Conservation (phyloP, 2,113 vertebrate genomes). For the Crotalus viridis region DNA sequence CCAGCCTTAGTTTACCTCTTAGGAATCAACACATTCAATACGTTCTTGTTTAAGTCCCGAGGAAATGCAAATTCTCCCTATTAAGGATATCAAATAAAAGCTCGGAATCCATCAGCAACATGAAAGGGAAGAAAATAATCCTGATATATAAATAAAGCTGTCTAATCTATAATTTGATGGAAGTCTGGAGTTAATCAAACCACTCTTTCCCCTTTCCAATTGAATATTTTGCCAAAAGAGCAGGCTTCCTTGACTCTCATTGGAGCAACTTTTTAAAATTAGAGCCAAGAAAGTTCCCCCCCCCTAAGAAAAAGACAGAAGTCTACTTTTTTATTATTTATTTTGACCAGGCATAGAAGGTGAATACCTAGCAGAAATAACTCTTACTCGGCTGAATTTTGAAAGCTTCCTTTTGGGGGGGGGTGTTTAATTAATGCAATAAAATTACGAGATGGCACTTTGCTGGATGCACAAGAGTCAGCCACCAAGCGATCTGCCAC, state of each 20-base stretch:
- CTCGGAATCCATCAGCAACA: background rate
- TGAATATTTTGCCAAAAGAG: background rate
- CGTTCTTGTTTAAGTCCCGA: slow-evolving; percentile 17
- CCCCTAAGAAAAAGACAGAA: background rate
- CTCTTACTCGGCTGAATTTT: background rate
- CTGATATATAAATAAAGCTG: slow-evolving; percentile 3
- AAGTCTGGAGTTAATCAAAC: slow-evolving; percentile 27
- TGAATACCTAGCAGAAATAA: background rate
- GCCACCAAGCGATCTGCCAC: background rate
- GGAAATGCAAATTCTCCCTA: slow-evolving; percentile 5
- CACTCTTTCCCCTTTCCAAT: background rate
- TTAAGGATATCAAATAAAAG: background rate
- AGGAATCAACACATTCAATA: slow-evolving; percentile 32
- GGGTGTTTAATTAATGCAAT: background rate
- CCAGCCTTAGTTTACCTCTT: slow-evolving; percentile 54
- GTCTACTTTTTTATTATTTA: background rate
- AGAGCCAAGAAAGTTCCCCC: background rate
- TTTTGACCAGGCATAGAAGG: background rate
- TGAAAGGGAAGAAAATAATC: background rate
- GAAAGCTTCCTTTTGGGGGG: no score
- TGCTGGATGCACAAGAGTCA: background rate
- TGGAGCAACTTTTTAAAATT: background rate
- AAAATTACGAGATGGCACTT: background rate
- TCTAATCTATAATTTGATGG: slow-evolving; percentile 15
- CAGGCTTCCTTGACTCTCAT: background rate